phyloP scores from a whole-genome alignment of 2,113 vertebrate genomes.

The Petromus typicus region DNA sequence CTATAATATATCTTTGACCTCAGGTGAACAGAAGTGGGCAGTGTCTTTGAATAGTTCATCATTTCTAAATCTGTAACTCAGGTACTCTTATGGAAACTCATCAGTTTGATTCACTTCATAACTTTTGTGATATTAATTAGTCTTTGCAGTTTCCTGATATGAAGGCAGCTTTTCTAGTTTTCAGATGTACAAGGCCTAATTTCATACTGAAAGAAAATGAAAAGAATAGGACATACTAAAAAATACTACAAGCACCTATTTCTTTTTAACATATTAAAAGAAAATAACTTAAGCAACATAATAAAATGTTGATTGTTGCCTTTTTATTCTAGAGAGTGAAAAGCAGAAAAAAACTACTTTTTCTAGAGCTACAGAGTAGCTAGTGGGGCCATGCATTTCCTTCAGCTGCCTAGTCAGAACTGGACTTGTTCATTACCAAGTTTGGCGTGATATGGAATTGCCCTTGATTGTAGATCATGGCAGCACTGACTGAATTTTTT shows the following conservation, averaged over 20 bases:
- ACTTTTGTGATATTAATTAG: slow-evolving; percentile 35
- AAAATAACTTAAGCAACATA: background rate
- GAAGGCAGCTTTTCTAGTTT: background rate
- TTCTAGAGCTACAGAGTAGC: background rate
- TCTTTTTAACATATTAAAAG: background rate
- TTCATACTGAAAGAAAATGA: slow-evolving; percentile 50
- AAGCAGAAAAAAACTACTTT: background rate
- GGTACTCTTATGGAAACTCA: background rate
- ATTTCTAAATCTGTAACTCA: background rate
- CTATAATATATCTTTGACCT: background rate
- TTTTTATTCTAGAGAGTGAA: background rate
- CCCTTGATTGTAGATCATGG: background rate
- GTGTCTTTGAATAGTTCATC: background rate
- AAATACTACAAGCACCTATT: background rate
- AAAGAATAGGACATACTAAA: slow-evolving; percentile 41
- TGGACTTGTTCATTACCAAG: background rate
- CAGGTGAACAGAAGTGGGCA: background rate
- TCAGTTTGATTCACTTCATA: slow-evolving; percentile 34
- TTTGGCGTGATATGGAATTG: background rate
- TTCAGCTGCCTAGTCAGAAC: background rate
- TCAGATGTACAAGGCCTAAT: background rate
- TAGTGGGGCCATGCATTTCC: background rate
- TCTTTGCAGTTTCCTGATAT: background rate
- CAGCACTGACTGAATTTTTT: background rate
- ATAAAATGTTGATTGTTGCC: background rate